Percentiles rank a stretch among this genome's conserved stretches.
These are phyloP conservation scores for Willowsia nigromaculata DNA, from an alignment of 2,888 invertebrate genomes.

Conservation along the genomic window DNA sequence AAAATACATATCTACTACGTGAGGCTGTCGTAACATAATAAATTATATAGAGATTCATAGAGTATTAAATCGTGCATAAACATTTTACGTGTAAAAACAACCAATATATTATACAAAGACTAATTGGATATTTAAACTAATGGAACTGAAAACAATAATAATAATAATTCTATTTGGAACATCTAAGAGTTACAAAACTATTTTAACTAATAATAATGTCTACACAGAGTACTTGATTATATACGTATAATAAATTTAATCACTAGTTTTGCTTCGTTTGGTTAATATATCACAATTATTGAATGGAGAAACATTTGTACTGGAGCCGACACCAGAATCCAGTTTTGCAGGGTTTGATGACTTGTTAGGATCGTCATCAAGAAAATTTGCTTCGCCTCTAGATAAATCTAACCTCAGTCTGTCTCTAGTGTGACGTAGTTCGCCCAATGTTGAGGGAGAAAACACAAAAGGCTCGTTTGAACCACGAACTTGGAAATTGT, in stretches of 20 bases:
- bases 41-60: conserved; percentile 16
- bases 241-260: conserved; percentile 52
- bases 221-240: neutral
- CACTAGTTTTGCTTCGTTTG: conserved; percentile 70
- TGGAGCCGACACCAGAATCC: conserved; percentile 78
- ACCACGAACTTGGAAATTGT: conserved; percentile 73
- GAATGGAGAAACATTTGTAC: conserved; percentile 77
- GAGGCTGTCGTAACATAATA: conserved; percentile 6
- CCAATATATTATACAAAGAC: neutral
- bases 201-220: neutral
- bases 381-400: conserved; percentile 75
- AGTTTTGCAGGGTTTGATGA: conserved; percentile 66
- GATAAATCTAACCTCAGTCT: conserved; percentile 86
- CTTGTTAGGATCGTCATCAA: conserved; percentile 71
- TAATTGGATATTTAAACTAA: neutral
- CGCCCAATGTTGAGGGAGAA: conserved; percentile 82
- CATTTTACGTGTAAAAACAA: conserved; percentile 26
- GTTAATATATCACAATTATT: conserved; percentile 75
- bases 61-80: conserved; percentile 32
- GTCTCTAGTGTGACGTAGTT: conserved; percentile 87
- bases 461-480: conserved; percentile 75
- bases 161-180: neutral
- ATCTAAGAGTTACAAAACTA: conserved; percentile 1
- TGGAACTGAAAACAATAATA: neutral
- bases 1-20: conserved; percentile 2